Conservation (phyloP, 1,140 invertebrate genomes). For the Zaprionus tsacasi region DNA sequence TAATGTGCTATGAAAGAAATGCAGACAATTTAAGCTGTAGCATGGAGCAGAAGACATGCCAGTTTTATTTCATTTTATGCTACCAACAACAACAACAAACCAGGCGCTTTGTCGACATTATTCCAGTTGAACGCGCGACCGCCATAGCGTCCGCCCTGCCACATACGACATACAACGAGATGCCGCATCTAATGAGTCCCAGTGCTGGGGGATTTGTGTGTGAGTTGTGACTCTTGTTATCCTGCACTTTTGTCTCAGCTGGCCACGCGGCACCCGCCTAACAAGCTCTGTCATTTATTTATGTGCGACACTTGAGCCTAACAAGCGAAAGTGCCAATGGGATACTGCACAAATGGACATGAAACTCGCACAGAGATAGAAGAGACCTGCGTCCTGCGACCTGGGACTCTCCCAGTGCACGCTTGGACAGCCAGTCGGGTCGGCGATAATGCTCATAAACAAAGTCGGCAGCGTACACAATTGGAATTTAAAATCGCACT, state of each 20-base stretch:
- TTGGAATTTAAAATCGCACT: constrained; percentile 60
- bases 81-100: not conserved
- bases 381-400: not conserved
- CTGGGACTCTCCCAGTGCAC: not conserved
- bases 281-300: constrained; percentile 65
- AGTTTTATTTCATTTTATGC: constrained; percentile 1
- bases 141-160: no score
- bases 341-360: constrained; percentile 26
- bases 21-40: constrained; percentile 33
- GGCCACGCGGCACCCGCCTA: constrained; percentile 30
- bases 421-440: not conserved
- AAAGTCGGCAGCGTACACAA: constrained; percentile 45
- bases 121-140: constrained; percentile 23
- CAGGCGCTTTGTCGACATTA: constrained; percentile 7
- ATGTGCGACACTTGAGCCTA: constrained; percentile 68
- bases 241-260: constrained; percentile 37
- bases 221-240: constrained; percentile 66
- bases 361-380: not conserved
- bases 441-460: constrained; percentile 40
- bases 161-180: constrained; percentile 5
- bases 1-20: constrained; percentile 23
- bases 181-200: constrained; percentile 50
- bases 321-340: constrained; percentile 70
- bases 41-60: not conserved
- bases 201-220: constrained; percentile 51